These are phyloP conservation scores for Byasa hedistus DNA, from an alignment of 2,888 invertebrate genomes.

Conservation along the genomic window DNA sequence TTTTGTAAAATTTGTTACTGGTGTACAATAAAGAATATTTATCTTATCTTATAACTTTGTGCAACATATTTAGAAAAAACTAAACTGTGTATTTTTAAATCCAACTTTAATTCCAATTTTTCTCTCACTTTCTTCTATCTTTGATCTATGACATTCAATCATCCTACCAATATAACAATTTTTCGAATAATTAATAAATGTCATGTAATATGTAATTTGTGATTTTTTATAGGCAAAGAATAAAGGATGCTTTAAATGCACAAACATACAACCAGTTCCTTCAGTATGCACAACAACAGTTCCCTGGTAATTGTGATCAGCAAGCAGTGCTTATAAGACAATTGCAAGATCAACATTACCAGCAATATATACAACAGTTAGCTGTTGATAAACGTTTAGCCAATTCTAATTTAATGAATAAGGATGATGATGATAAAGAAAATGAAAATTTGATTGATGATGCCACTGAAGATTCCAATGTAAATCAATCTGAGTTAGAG, in stretches of 20 bases:
- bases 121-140: too few species aligned
- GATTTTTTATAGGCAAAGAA: slow-evolving; percentile 81
- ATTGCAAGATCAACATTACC: slow-evolving; percentile 98
- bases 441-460: slow-evolving; percentile 42
- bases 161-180: too few species aligned
- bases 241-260: slow-evolving; percentile 97
- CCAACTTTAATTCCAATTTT: too few species aligned
- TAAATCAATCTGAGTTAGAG: slow-evolving; percentile 53
- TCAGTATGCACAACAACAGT: slow-evolving; percentile 96
- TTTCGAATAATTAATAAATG: too few species aligned
- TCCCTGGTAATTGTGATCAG: slow-evolving; percentile 90
- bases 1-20: too few species aligned
- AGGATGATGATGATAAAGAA: slow-evolving; percentile 44
- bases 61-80: too few species aligned
- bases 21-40: too few species aligned
- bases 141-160: too few species aligned
- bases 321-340: slow-evolving; percentile 96
- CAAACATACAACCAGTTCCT: slow-evolving; percentile 93
- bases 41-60: too few species aligned
- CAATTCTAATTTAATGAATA: slow-evolving; percentile 56
- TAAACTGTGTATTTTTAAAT: too few species aligned
- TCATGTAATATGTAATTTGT: background rate
- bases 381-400: slow-evolving; percentile 75
- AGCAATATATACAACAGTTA: slow-evolving; percentile 98
- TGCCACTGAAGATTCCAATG: slow-evolving; percentile 55